These are phyloP conservation scores for Caenorhabditis japonica DNA, from an alignment of 2,888 invertebrate genomes.

Conservation along the genomic window DNA sequence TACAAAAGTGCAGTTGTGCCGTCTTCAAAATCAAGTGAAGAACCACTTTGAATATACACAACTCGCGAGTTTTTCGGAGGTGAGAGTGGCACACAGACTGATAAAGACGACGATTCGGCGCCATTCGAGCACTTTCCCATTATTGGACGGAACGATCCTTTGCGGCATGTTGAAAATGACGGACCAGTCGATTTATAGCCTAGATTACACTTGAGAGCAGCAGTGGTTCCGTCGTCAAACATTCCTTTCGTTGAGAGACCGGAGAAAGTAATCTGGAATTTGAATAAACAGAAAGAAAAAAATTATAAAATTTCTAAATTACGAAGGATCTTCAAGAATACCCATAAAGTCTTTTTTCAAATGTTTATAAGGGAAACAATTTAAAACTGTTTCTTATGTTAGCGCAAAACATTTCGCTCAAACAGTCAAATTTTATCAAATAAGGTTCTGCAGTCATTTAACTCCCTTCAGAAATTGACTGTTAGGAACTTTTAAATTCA, in stretches of 20 bases:
- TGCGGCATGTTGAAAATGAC: constrained; percentile 55
- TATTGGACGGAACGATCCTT: constrained; percentile 60
- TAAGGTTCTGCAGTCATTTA: too few species aligned
- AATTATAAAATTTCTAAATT: background rate
- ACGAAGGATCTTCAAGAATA: background rate
- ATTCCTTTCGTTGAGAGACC: constrained; percentile 27
- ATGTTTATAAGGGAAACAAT: too few species aligned
- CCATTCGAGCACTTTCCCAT: constrained; percentile 55
- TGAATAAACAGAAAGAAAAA: too few species aligned
- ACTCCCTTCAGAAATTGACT: too few species aligned
- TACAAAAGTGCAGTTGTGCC: constrained; percentile 61
- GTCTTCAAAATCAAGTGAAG: constrained; percentile 53
- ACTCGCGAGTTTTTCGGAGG: constrained; percentile 54
- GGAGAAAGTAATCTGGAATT: constrained; percentile 49
- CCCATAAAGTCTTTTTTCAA: too few species aligned
- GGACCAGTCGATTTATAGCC: constrained; percentile 57
- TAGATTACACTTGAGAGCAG: constrained; percentile 61
- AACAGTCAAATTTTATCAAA: too few species aligned
- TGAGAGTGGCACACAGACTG: constrained; percentile 54
- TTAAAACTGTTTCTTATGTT: too few species aligned
- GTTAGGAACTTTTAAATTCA: too few species aligned
- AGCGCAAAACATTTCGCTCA: too few species aligned
- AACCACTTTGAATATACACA: constrained; percentile 59
- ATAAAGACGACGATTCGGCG: constrained; percentile 8
- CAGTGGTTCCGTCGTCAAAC: constrained; percentile 59